Base-by-base conservation (phyloP, 2,888 invertebrate genomes). In the Smittia aterrima region DNA sequence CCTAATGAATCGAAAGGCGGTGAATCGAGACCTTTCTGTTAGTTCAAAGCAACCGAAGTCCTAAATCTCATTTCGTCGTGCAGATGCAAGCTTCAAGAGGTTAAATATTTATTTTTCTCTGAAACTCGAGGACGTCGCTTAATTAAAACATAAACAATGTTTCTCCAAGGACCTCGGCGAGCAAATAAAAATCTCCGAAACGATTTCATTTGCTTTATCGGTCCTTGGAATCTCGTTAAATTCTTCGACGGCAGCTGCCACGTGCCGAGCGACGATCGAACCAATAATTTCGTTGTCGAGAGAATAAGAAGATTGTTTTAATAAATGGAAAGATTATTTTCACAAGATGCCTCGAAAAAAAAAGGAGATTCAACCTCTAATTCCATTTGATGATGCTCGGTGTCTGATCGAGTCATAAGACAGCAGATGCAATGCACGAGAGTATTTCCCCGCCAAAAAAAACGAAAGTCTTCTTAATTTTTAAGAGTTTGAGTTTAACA, bases 191-290 rank as follows among this genome's bases (percentile, higher is more conserved):
- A 47, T 47, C 16, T 11, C 16, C 11, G 11, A n/a, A 47, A 11
- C 16, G 9, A 38, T 38, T 38, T 38, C 9, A 38, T 38, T 38
- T 58, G 18, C 16, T 58, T 58, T 66, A 66, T 66, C 25, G 16
- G 27, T n/a, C 11, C 2, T 11, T 11, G 11, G 16, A 47, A 47
- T 47, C 47, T 47, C 16, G 16, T 32, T 47, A 11, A 47, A n/a
- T 47, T 47, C 47, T 47, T 16, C 66, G 38, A 11, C 41, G 22
- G 25, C 68, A 68, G 68, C 68, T 68, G 68, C 68, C 68, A 68
- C 68, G 68, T 41, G 68, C 24, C 68, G 41, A 40, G 1, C 16
- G 47, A 13, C 41, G 41, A 40, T 16, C 16, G 47, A 47, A 47
- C 47, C 47, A 47, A 47, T 47, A 47, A 47, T 47, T 47, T 47